Percentiles rank a stretch among this genome's conserved stretches.
Evolutionary conservation across 2,797 vertebrate genomes (phyloP).

Genomic region (Gallinago solitaria): DNA sequence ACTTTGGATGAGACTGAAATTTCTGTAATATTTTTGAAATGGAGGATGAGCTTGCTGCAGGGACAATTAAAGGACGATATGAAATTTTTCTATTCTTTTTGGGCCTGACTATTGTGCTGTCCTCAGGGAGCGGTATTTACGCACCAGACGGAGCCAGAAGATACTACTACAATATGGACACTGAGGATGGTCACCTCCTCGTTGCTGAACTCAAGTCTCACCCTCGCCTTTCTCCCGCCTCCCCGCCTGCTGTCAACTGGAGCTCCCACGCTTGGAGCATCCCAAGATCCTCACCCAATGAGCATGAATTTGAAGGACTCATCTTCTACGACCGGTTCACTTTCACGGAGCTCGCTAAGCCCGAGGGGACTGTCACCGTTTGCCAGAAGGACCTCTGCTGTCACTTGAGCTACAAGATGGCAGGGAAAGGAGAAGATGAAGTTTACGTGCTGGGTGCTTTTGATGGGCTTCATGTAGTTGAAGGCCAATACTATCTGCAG

Average conservation of each 20-base stretch:
- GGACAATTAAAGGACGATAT: neutral
- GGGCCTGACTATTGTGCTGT: neutral
- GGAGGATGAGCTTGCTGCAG: neutral
- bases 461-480: slow-evolving; percentile 68
- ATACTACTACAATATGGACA: slow-evolving; percentile 73
- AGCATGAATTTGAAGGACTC: slow-evolving; percentile 37
- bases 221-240: slow-evolving; percentile 35
- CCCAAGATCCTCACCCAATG: neutral
- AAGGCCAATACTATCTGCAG: slow-evolving; percentile 78
- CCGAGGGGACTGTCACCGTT: slow-evolving; percentile 42
- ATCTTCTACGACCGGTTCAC: slow-evolving; percentile 71
- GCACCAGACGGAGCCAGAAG: slow-evolving; percentile 43
- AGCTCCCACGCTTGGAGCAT: slow-evolving; percentile 41
- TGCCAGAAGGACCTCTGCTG: slow-evolving; percentile 78
- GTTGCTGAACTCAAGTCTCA: slow-evolving; percentile 61
- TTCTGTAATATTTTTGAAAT: neutral
- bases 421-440: slow-evolving; percentile 57
- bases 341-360: slow-evolving; percentile 58
- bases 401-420: slow-evolving; percentile 70
- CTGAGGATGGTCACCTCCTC: slow-evolving; percentile 64
- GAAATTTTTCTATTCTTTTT: neutral
- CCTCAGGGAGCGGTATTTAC: slow-evolving; percentile 76
- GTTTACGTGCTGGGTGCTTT: slow-evolving; percentile 71
- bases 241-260: slow-evolving; percentile 40
- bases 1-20: neutral